Percentiles rank a stretch among this genome's conserved stretches.
Conservation (phyloP, 2,797 vertebrate genomes). For the Parambassis ranga region DNA sequence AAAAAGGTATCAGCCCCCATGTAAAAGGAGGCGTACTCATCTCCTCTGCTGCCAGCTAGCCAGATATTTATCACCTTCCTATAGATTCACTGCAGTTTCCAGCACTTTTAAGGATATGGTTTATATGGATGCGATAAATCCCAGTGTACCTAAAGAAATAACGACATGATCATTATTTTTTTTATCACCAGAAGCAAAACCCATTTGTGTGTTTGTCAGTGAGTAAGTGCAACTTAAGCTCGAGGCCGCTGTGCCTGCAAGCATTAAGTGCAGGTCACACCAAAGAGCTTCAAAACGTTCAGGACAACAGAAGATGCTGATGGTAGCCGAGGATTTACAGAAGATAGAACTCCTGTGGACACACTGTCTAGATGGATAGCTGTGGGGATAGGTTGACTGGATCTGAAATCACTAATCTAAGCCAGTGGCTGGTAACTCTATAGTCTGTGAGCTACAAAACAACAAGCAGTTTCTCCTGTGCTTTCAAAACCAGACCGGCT, state of each 20-base stretch:
- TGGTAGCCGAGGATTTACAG: constrained; percentile 30
- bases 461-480: constrained; percentile 6
- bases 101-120: not conserved
- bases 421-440: not conserved
- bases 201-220: constrained; percentile 4
- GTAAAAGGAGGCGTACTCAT: too few relatives aligned
- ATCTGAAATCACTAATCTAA: constrained; percentile 19
- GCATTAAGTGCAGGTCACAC: constrained; percentile 19
- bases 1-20: too few relatives aligned
- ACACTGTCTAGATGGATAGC: constrained; percentile 3
- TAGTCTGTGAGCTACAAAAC: not conserved
- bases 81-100: too few relatives aligned
- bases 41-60: too few relatives aligned
- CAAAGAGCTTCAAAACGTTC: constrained; percentile 20
- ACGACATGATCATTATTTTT: not conserved
- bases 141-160: not conserved
- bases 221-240: constrained; percentile 12
- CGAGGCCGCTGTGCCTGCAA: constrained; percentile 14
- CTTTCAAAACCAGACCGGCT: not conserved
- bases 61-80: too few relatives aligned
- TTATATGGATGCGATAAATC: too few relatives aligned
- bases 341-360: constrained; percentile 18
- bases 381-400: constrained; percentile 14
- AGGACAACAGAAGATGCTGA: not conserved
- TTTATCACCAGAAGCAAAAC: constrained; percentile 7